A percentile compares a stretch with the other conserved stretches of the same genome.
phyloP scores from a whole-genome alignment of 1,140 invertebrate genomes.

The Nasonia giraulti region DNA sequence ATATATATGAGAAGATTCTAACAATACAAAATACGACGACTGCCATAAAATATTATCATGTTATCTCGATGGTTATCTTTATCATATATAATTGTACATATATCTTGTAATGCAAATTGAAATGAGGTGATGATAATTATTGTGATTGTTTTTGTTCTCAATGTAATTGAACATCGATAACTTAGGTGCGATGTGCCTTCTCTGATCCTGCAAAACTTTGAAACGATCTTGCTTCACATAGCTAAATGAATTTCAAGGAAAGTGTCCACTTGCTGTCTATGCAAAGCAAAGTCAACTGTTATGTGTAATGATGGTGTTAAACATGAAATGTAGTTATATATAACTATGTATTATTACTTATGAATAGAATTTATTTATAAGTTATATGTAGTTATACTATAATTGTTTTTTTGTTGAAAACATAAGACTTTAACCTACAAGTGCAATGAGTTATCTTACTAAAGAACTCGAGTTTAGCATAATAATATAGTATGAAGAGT shows the following conservation, averaged over 20 bases:
- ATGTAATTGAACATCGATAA: slow-evolving; percentile 40
- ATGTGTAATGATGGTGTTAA: not conserved
- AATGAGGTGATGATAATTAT: slow-evolving; percentile 56
- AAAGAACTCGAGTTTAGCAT: slow-evolving; percentile 10
- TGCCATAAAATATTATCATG: slow-evolving; percentile 70
- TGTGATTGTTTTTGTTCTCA: slow-evolving; percentile 44
- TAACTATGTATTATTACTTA: slow-evolving; percentile 54
- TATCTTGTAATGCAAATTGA: slow-evolving; percentile 45
- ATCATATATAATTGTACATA: slow-evolving; percentile 62
- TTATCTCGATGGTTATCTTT: slow-evolving; percentile 66
- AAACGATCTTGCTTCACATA: slow-evolving; percentile 21
- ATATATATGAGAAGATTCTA: slow-evolving; percentile 59
- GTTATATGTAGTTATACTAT: slow-evolving; percentile 1
- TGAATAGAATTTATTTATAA: slow-evolving; percentile 59
- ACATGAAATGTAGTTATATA: slow-evolving; percentile 21
- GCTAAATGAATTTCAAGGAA: slow-evolving; percentile 17
- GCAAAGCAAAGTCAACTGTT: slow-evolving; percentile 13
- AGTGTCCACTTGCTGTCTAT: not conserved
- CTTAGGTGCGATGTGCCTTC: slow-evolving; percentile 31
- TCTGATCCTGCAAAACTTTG: not conserved
- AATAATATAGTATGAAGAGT: slow-evolving; percentile 5
- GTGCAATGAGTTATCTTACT: slow-evolving; percentile 27
- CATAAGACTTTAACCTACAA: slow-evolving; percentile 26
- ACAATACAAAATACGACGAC: slow-evolving; percentile 63
- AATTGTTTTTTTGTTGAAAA: slow-evolving; percentile 1